Evolutionary conservation across 2,797 vertebrate genomes (phyloP), one percentile per base, ranked within the genome.

Genomic region (Ataeniobius toweri): DNA sequence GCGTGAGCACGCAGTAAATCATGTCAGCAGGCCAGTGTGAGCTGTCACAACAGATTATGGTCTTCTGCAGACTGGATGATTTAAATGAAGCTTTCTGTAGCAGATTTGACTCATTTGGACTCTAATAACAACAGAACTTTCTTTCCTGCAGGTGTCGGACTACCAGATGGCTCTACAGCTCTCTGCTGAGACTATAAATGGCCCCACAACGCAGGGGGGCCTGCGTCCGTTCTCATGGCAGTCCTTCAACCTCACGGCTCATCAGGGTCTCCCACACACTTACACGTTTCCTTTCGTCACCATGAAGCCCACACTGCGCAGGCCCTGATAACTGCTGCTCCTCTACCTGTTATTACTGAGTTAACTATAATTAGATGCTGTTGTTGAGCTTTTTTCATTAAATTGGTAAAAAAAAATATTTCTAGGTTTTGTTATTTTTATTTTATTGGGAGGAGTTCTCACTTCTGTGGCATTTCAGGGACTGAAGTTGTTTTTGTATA

Each of bases 231-330:
- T 98, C 93, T 95, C 86, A 51, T 98, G 97, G 97, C 90, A 46
- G 6, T 83, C 46, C 3, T 98, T 98, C 91, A 97, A 98, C 91
- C 78, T 85, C 83, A 98, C 96, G 0, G 83, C 88, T 24, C 97
- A 97, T 71, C 85, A 90, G 73, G 96, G 96, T 76, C 96, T 98
- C 82, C 97, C 96, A 0, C 93, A 94, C 9, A 93, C 86, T 0
- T 98, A 96, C 85, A 93, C 96, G 88, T 98, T 98, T 53, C 79
- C 88, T 53, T 98, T 98, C 1, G 70, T 97, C 80, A 93, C 85
- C 78, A 96, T 96, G 96, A 94, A 92, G 87, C 96, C 97, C 0
- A 73, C 91, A 48, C 85, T 94, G n/a, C 74, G 18, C 28, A 56
- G 9, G n/a, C 94, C 93, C 46, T 92, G 79, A 91, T 63, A 55